A percentile compares a stretch with the other conserved stretches of the same genome.
These are phyloP conservation scores for Stylophora pistillata DNA, from an alignment of 64 coral and sea anemone species.

Conservation along the genomic window DNA sequence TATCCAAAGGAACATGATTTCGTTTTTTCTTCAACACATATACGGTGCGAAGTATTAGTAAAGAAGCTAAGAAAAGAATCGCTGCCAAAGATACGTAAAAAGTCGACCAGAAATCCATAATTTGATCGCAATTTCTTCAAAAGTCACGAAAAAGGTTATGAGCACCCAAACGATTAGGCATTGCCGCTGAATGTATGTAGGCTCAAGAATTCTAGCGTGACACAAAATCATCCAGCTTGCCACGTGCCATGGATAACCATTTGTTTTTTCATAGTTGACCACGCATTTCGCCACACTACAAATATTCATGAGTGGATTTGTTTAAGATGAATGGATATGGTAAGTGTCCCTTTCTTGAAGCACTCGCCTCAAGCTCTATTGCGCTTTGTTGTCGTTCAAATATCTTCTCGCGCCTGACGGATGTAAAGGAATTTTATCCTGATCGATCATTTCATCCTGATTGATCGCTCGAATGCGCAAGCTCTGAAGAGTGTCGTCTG, in stretches of 20 bases:
- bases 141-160: background rate
- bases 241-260: background rate
- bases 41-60: background rate
- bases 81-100: background rate
- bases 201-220: background rate
- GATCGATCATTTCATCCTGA: too few species aligned
- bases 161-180: background rate
- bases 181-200: too few species aligned
- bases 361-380: too few species aligned
- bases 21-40: slow-evolving; percentile 26
- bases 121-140: background rate
- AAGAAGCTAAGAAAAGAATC: background rate
- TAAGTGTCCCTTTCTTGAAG: background rate
- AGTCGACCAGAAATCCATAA: background rate
- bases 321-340: slow-evolving; percentile 22
- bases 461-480: too few species aligned
- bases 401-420: too few species aligned
- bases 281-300: too few species aligned
- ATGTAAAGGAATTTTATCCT: too few species aligned
- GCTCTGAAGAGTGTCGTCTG: too few species aligned
- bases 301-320: background rate
- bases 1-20: background rate
- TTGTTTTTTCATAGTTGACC: background rate
- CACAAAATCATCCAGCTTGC: background rate
- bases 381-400: too few species aligned